phyloP scores from a whole-genome alignment of 2,888 invertebrate genomes.

The Parnassius glacialis region DNA sequence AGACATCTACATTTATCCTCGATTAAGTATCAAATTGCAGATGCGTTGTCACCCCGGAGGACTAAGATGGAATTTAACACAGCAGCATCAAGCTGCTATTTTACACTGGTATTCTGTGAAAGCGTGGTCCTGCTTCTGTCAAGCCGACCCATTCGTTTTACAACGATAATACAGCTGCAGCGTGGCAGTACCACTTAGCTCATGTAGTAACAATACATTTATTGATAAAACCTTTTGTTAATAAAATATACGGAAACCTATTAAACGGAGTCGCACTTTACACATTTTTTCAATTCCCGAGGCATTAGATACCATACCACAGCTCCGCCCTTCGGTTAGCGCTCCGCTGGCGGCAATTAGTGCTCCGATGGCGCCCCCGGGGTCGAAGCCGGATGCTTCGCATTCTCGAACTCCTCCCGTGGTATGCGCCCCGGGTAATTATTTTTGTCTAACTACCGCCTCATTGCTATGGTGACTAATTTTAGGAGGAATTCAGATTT shows the following conservation, averaged over 20 bases:
- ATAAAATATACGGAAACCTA: constrained; percentile 1
- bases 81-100: no score
- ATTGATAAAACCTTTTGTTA: not conserved
- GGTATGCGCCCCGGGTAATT: constrained; percentile 68
- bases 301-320: constrained; percentile 13
- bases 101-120: no score
- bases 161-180: no score
- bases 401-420: constrained; percentile 48
- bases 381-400: constrained; percentile 51
- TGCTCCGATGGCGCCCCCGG: constrained; percentile 48
- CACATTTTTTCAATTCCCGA: constrained; percentile 8
- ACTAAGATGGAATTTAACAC: no score
- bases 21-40: no score
- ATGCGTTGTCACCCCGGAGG: no score
- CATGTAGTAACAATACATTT: not conserved
- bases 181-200: no score
- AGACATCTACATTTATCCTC: no score
- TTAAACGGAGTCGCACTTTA: not conserved
- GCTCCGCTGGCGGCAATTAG: constrained; percentile 53
- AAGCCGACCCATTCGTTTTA: no score
- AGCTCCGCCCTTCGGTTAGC: constrained; percentile 52
- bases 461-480: constrained; percentile 60
- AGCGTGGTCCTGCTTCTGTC: no score
- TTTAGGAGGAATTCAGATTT: constrained; percentile 35
- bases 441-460: constrained; percentile 46